Conservation (phyloP, 1,140 invertebrate genomes). For the Drosophila prosaltans region DNA sequence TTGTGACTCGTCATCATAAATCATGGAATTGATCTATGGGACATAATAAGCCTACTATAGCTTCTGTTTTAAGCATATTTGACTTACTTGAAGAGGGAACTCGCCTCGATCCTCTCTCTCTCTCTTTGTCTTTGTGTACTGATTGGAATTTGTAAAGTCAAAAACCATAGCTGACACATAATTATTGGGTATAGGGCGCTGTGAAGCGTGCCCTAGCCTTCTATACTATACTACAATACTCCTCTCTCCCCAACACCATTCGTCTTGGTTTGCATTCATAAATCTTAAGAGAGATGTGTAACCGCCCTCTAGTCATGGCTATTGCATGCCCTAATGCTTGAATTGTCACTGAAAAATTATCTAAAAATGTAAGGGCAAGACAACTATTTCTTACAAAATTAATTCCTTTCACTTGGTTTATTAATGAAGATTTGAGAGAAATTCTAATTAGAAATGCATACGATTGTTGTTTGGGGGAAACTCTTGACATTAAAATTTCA, state of each 20-base stretch:
- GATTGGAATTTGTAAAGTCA: constrained; percentile 80
- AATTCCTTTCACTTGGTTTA: constrained; percentile 65
- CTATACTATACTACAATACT: neutral
- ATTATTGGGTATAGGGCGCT: constrained; percentile 65
- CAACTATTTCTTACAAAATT: constrained; percentile 71
- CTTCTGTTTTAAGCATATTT: constrained; percentile 30
- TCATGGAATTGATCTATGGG: constrained; percentile 52
- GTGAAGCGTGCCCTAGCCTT: constrained; percentile 55
- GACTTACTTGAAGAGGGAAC: constrained; percentile 32
- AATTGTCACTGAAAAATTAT: constrained; percentile 70
- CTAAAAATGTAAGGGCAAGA: constrained; percentile 66
- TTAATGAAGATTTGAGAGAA: constrained; percentile 73
- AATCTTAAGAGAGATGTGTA: constrained; percentile 58
- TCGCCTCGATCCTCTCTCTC: neutral
- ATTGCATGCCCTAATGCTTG: neutral
- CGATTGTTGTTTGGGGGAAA: neutral
- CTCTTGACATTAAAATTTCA: constrained; percentile 45
- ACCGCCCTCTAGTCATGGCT: constrained; percentile 33
- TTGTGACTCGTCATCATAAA: constrained; percentile 58
- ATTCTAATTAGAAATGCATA: constrained; percentile 66
- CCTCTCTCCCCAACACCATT: neutral
- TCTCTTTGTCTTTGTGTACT: constrained; percentile 21
- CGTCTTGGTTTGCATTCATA: constrained; percentile 40
- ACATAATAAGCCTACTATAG: constrained; percentile 16
- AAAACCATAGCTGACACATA: constrained; percentile 76